Conservation (phyloP, 2,888 invertebrate genomes). For the Polymixis flavicincta region DNA sequence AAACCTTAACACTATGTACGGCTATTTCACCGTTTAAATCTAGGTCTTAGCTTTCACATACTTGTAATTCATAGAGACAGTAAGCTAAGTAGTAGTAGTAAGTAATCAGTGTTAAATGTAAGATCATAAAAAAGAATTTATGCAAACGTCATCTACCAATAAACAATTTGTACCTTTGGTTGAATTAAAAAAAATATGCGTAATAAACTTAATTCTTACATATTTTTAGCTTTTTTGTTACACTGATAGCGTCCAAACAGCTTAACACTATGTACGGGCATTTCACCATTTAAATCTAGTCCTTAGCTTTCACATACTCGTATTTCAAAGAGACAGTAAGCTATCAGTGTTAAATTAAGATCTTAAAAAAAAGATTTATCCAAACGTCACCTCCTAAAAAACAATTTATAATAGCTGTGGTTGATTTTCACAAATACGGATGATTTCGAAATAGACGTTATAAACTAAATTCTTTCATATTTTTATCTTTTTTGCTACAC, state of each 20-base stretch:
- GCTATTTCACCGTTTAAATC: constrained; percentile 8
- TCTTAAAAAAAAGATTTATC: too few species aligned
- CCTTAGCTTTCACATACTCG: constrained; percentile 6
- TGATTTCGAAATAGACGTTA: background rate
- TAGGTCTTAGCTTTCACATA: constrained; percentile 15
- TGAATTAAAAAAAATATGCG: background rate
- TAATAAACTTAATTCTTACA: background rate
- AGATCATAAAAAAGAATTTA: too few species aligned
- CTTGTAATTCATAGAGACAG: too few species aligned
- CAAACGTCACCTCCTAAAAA: too few species aligned
- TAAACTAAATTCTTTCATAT: background rate
- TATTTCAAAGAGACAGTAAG: too few species aligned
- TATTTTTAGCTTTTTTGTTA: background rate
- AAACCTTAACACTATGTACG: constrained; percentile 21
- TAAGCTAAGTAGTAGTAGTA: too few species aligned
- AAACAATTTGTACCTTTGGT: too few species aligned
- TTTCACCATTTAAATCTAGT: constrained; percentile 18
- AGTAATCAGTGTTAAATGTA: too few species aligned
- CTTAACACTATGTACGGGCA: constrained; percentile 17
- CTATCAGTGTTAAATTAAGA: too few species aligned
- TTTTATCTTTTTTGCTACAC: background rate
- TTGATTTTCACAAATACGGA: background rate
- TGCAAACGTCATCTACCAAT: too few species aligned
- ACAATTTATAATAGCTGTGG: too few species aligned
- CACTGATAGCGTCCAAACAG: constrained; percentile 11